These are phyloP conservation scores for Epizoanthus ramosus DNA, from an alignment of 92 coral and sea anemone genomes.

Conservation along the genomic window DNA sequence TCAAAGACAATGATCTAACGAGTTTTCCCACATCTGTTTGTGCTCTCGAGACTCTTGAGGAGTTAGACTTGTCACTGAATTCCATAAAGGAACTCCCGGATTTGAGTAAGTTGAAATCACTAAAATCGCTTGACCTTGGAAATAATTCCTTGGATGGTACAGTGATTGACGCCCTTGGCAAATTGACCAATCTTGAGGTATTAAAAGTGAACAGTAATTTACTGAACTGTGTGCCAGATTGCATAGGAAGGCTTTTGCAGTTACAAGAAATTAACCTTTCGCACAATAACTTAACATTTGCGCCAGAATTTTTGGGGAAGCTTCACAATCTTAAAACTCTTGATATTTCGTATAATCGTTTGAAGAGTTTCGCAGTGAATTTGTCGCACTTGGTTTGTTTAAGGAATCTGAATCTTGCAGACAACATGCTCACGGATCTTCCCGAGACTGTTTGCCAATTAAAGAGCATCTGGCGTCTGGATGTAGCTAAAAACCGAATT, in stretches of 20 bases:
- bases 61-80: constrained; percentile 20
- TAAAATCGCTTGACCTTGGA: constrained; percentile 44
- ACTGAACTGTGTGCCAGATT: constrained; percentile 36
- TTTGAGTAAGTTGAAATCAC: background rate
- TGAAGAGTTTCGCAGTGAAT: constrained; percentile 39
- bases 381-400: constrained; percentile 11
- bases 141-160: constrained; percentile 36
- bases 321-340: constrained; percentile 39
- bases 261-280: constrained; percentile 23
- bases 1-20: constrained; percentile 37
- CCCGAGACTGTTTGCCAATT: constrained; percentile 38
- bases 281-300: constrained; percentile 35
- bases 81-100: constrained; percentile 44
- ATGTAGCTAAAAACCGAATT: constrained; percentile 49
- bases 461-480: constrained; percentile 38
- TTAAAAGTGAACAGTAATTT: constrained; percentile 36
- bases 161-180: constrained; percentile 33
- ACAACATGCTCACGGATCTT: constrained; percentile 31
- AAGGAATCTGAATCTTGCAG: constrained; percentile 50
- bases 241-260: constrained; percentile 11
- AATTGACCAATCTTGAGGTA: constrained; percentile 19
- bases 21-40: constrained; percentile 48
- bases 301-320: constrained; percentile 35
- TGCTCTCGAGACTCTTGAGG: constrained; percentile 9
- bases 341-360: constrained; percentile 54